Evolutionary conservation across 2,888 invertebrate species (phyloP).

Genomic region (Psococerastis gibbosa): DNA sequence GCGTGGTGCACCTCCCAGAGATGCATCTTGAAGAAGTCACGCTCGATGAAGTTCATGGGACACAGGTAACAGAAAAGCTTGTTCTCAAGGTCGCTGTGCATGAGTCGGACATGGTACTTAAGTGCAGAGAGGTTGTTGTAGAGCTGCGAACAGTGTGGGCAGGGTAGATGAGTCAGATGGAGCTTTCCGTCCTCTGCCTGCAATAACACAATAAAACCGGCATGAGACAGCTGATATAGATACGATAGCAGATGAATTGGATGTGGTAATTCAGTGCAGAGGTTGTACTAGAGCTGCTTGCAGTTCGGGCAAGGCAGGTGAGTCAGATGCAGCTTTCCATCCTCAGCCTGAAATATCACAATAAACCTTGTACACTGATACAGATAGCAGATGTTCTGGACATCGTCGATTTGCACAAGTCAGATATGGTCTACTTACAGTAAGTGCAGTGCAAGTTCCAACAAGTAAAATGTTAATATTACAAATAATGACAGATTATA

Average conservation of each 20-base stretch:
- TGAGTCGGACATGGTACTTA: slow-evolving; percentile 45
- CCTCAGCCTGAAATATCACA: too few relatives aligned
- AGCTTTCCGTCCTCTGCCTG: neutral
- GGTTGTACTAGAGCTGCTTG: slow-evolving; percentile 46
- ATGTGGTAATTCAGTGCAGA: slow-evolving; percentile 50
- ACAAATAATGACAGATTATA: too few relatives aligned
- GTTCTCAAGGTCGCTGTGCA: slow-evolving; percentile 48
- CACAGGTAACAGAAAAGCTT: slow-evolving; percentile 48
- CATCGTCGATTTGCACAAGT: too few relatives aligned
- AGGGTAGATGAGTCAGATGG: slow-evolving; percentile 19
- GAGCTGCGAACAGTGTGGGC: slow-evolving; percentile 47
- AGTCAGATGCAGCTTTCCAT: neutral
- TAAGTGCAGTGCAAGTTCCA: too few relatives aligned
- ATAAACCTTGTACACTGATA: too few relatives aligned
- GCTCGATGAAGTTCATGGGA: slow-evolving; percentile 45
- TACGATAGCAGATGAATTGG: too few relatives aligned
- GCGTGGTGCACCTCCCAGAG: slow-evolving; percentile 41
- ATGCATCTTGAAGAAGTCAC: slow-evolving; percentile 47
- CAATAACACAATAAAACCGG: too few relatives aligned
- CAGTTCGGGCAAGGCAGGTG: slow-evolving; percentile 37
- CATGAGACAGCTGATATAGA: too few relatives aligned
- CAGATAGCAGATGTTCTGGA: too few relatives aligned
- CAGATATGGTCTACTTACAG: too few relatives aligned
- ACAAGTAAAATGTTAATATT: too few relatives aligned
- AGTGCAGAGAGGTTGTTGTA: slow-evolving; percentile 50